Conservation (phyloP, 2,113 vertebrate genomes). For the Sinocyclocheilus rhinocerous region DNA sequence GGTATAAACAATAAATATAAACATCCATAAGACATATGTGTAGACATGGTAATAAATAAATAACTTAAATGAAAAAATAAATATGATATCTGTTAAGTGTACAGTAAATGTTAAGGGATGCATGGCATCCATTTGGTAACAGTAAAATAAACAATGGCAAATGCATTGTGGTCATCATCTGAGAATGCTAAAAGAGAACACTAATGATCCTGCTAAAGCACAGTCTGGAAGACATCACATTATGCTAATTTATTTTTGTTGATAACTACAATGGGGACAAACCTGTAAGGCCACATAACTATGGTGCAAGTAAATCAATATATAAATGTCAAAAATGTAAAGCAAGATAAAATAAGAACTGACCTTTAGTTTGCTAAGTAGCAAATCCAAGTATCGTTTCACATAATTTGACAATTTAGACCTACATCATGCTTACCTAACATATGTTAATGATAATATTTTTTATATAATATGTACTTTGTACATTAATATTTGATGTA, state of each 20-base stretch:
- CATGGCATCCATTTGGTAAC: constrained; percentile 78
- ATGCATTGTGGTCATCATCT: constrained; percentile 39
- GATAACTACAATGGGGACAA: background rate
- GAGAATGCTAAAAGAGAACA: background rate
- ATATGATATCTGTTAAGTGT: constrained; percentile 75
- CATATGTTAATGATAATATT: background rate
- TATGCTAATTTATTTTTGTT: background rate
- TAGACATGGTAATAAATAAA: constrained; percentile 83
- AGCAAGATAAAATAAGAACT: background rate
- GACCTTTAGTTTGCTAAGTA: background rate
- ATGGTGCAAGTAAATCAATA: background rate
- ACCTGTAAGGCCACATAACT: background rate
- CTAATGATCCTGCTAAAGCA: background rate
- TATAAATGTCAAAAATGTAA: background rate
- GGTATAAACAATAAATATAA: constrained; percentile 76
- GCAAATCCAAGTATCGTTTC: background rate
- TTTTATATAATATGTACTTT: background rate
- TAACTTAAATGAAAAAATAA: constrained; percentile 83
- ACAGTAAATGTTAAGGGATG: constrained; percentile 80
- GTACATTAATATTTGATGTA: background rate
- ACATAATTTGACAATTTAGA: background rate
- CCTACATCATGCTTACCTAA: background rate
- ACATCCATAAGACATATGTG: constrained; percentile 71
- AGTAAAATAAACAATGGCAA: constrained; percentile 49
- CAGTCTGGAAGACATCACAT: background rate